Evolutionary conservation across 2,797 vertebrate genomes (phyloP).

Genomic region (Crocidura indochinensis): DNA sequence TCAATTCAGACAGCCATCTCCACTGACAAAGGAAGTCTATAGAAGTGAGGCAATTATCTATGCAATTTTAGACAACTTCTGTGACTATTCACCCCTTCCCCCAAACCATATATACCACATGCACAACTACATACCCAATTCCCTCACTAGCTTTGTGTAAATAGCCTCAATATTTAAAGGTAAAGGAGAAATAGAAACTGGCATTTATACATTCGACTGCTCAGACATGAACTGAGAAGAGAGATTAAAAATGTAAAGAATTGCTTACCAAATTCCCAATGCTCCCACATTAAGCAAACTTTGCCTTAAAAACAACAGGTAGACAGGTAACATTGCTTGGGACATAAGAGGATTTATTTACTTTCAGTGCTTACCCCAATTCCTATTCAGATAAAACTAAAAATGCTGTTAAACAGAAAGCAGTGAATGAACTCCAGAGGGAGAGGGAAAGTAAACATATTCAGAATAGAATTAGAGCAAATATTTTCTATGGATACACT

Average conservation of each 20-base stretch:
- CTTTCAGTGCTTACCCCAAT: neutral
- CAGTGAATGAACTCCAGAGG: neutral
- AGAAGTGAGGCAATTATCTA: neutral
- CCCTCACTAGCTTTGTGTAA: neutral
- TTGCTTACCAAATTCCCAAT: neutral
- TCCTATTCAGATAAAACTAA: neutral
- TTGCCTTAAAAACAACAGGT: slow-evolving; percentile 6
- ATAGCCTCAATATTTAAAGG: neutral
- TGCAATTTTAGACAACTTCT: neutral
- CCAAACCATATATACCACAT: fast-evolving
- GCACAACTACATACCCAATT: fast-evolving
- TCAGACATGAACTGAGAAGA: neutral
- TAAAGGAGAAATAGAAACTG: neutral
- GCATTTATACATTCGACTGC: neutral
- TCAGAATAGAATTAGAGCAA: slow-evolving; percentile 36
- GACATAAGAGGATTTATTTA: neutral
- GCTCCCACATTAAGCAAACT: neutral
- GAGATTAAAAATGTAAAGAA: neutral
- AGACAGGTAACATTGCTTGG: fast-evolving
- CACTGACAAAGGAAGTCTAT: neutral
- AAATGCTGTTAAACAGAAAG: neutral
- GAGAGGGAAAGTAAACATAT: neutral
- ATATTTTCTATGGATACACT: neutral
- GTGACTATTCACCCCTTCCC: too few species aligned
- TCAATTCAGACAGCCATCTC: slow-evolving; percentile 29